A percentile compares a stretch with the other conserved stretches of the same genome.
Evolutionary conservation across 1,140 invertebrate genomes (phyloP).

Genomic region (Holotrichia oblita): DNA sequence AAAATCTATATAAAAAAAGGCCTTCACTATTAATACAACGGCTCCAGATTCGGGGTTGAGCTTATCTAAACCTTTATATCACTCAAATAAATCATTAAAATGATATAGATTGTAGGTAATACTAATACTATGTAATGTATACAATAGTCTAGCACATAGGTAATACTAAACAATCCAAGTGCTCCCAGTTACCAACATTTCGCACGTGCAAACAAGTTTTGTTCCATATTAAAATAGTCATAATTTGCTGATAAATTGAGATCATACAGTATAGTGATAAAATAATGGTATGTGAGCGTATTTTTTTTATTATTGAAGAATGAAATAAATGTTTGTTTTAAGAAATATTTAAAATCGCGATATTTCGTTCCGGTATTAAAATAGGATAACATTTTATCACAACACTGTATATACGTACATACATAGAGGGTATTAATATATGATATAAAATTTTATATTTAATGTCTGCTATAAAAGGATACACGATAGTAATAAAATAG

Average conservation of each 20-base stretch:
- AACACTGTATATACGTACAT: neutral
- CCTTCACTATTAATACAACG: neutral
- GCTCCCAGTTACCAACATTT: neutral
- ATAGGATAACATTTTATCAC: neutral
- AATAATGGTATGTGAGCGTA: neutral
- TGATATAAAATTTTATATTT: neutral
- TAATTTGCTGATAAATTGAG: neutral
- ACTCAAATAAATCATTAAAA: neutral
- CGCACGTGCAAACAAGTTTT: neutral
- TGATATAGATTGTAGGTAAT: neutral
- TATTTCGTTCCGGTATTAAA: neutral
- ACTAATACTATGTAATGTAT: neutral
- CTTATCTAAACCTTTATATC: neutral
- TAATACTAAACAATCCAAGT: neutral
- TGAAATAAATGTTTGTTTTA: neutral
- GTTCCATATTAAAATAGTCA: neutral
- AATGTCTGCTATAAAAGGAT: neutral
- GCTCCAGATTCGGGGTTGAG: neutral
- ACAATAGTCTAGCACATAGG: neutral
- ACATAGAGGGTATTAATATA: neutral
- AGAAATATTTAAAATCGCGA: too few relatives aligned
- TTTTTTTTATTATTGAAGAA: too few relatives aligned
- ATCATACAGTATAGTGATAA: neutral
- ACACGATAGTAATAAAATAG: constrained; percentile 27
- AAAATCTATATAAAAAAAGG: neutral